Percentiles rank a stretch among this genome's conserved stretches.
Conservation (phyloP, 2,888 invertebrate genomes). For the Xestobium rufovillosum region DNA sequence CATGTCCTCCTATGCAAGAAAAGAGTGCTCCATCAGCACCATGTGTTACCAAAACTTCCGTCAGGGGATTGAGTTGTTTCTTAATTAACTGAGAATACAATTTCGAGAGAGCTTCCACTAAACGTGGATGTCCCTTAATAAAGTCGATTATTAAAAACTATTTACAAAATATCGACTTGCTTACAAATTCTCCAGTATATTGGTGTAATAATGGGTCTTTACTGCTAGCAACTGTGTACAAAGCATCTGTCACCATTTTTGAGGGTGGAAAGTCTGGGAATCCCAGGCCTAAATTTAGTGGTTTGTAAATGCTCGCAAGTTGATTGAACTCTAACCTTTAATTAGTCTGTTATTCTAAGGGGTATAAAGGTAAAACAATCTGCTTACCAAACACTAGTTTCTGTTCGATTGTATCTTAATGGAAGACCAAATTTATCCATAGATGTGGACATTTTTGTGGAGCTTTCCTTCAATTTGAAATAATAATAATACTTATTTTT, state of each 20-base stretch:
- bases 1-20: conserved; percentile 47
- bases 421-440: too few relatives aligned
- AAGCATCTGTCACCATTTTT: conserved; percentile 48
- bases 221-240: conserved; percentile 42
- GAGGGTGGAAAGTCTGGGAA: conserved; percentile 60
- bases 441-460: too few relatives aligned
- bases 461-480: too few relatives aligned
- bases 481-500: too few relatives aligned
- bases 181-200: conserved; percentile 18
- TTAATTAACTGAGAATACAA: conserved; percentile 53
- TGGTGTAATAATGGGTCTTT: conserved; percentile 48
- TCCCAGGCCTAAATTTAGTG: conserved; percentile 60
- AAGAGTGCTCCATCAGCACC: conserved; percentile 67
- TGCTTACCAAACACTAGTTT: too few relatives aligned
- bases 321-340: conserved; percentile 56
- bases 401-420: too few relatives aligned
- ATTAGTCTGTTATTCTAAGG: too few relatives aligned
- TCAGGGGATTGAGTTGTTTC: conserved; percentile 51
- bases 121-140: conserved; percentile 58
- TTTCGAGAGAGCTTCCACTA: conserved; percentile 55
- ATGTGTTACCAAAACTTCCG: conserved; percentile 56
- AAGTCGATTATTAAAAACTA: too few relatives aligned
- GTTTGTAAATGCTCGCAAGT: conserved; percentile 50
- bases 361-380: too few relatives aligned
- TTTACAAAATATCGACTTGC: too few relatives aligned